Evolutionary conservation across 1,140 invertebrate species (phyloP).

Genomic region (Teleogryllus occipitalis): DNA sequence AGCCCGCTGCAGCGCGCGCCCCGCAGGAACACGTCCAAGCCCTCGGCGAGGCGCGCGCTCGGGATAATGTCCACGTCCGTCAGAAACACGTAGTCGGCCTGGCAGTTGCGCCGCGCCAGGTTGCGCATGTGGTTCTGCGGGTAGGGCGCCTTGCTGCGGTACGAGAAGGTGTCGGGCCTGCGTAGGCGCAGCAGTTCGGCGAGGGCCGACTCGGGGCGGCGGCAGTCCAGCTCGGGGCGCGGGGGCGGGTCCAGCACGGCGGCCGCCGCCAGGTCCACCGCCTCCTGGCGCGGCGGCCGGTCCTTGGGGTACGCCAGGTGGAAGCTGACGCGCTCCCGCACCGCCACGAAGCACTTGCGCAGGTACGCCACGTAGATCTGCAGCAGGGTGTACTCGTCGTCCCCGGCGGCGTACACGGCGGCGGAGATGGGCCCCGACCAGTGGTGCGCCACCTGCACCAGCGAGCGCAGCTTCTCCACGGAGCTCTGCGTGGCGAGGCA

Average conservation of each 20-base stretch:
- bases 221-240: slow-evolving; percentile 45
- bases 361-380: slow-evolving; percentile 59
- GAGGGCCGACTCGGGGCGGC: slow-evolving; percentile 52
- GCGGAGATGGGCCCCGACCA: slow-evolving; percentile 83
- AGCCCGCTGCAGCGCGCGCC: slow-evolving; percentile 35
- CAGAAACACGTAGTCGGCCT: slow-evolving; percentile 63
- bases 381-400: slow-evolving; percentile 35
- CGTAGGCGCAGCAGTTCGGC: slow-evolving; percentile 43
- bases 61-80: slow-evolving; percentile 82
- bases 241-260: not conserved
- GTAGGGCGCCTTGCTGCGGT: slow-evolving; percentile 64
- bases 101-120: slow-evolving; percentile 70
- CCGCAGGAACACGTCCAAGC: slow-evolving; percentile 59
- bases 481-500: slow-evolving; percentile 78
- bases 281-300: slow-evolving; percentile 31
- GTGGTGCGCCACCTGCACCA: slow-evolving; percentile 65
- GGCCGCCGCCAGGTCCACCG: not conserved
- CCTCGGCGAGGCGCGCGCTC: slow-evolving; percentile 52
- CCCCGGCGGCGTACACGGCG: slow-evolving; percentile 71
- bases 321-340: slow-evolving; percentile 59
- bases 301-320: slow-evolving; percentile 57
- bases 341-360: slow-evolving; percentile 60
- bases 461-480: slow-evolving; percentile 64
- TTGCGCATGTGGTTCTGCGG: slow-evolving; percentile 83
- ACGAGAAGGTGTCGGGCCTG: slow-evolving; percentile 46